Conservation (phyloP, 2,888 invertebrate genomes). For the Polydesmus complanatus region DNA sequence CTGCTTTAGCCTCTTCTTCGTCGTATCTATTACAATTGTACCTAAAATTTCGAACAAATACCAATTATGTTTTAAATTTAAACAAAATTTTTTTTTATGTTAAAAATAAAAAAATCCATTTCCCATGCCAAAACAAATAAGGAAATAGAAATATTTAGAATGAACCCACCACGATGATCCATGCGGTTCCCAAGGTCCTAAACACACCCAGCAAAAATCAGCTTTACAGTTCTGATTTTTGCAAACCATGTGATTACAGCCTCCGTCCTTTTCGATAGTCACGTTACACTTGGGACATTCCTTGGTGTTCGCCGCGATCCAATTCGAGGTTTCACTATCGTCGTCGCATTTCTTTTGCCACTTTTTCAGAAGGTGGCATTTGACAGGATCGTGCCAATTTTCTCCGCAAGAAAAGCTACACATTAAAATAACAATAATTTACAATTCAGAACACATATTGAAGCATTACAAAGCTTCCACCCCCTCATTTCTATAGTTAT, state of each 20-base stretch:
- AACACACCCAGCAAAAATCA: constrained; percentile 98
- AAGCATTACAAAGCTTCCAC: background rate
- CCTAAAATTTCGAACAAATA: constrained; percentile 29
- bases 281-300: constrained; percentile 97
- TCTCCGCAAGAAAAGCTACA: constrained; percentile 78
- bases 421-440: background rate
- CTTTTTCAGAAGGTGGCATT: constrained; percentile 76
- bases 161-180: constrained; percentile 70
- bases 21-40: constrained; percentile 97
- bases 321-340: constrained; percentile 96
- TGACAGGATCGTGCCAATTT: constrained; percentile 97
- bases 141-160: too few relatives aligned
- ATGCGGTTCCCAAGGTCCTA: constrained; percentile 97
- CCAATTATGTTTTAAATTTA: background rate
- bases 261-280: constrained; percentile 92
- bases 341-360: constrained; percentile 99
- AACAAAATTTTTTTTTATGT: background rate
- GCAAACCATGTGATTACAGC: constrained; percentile 99
- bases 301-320: constrained; percentile 99
- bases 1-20: constrained; percentile 90
- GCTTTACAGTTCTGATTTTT: constrained; percentile 95
- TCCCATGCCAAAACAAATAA: too few relatives aligned
- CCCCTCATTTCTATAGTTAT: constrained; percentile 15
- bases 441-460: background rate
- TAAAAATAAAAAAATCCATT: constrained; percentile 9